A percentile compares a stretch with the other conserved stretches of the same genome.
These are phyloP conservation scores for Pituophis catenifer DNA, from an alignment of 2,113 vertebrate genomes.

Conservation along the genomic window DNA sequence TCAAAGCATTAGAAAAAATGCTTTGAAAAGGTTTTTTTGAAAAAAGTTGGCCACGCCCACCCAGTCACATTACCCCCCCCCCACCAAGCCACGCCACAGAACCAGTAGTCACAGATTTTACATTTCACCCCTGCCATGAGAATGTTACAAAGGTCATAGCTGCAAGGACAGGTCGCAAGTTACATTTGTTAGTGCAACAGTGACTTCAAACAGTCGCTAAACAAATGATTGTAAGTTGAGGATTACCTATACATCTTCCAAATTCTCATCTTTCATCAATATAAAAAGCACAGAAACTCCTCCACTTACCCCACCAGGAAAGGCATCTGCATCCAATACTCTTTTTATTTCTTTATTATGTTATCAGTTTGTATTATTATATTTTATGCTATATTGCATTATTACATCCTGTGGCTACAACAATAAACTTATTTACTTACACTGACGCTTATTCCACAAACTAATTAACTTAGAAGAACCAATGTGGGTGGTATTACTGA, in stretches of 20 bases:
- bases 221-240: not conserved
- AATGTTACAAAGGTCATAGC: not conserved
- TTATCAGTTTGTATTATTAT: not conserved
- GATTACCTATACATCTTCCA: not conserved
- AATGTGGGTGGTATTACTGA: not conserved
- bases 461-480: not conserved
- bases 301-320: not conserved
- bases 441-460: not conserved
- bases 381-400: not conserved
- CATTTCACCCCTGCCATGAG: not conserved
- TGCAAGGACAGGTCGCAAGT: not conserved
- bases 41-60: too few relatives aligned
- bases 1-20: too few relatives aligned
- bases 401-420: not conserved
- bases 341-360: not conserved
- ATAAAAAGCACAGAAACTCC: not conserved
- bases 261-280: not conserved
- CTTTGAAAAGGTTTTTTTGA: too few relatives aligned
- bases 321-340: not conserved
- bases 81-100: too few relatives aligned
- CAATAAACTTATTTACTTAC: not conserved
- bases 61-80: too few relatives aligned
- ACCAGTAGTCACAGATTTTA: too few relatives aligned
- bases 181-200: not conserved
- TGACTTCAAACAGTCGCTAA: not conserved